These are phyloP conservation scores for Smutsia temminckii DNA, from an alignment of 2,797 vertebrate genomes.

Conservation along the genomic window DNA sequence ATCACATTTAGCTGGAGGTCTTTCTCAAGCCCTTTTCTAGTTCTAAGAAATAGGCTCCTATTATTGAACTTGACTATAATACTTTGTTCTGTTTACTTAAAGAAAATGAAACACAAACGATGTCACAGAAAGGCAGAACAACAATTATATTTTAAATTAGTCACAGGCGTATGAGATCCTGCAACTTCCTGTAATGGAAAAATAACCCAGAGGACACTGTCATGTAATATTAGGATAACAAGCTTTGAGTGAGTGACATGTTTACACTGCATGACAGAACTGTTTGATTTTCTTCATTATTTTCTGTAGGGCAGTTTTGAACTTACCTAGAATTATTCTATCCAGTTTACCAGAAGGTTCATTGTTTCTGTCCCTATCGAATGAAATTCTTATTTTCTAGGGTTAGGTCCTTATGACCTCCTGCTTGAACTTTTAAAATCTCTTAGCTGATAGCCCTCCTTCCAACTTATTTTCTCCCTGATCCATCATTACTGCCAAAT, in stretches of 20 bases:
- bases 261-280: constrained; percentile 69
- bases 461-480: background rate
- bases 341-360: background rate
- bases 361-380: background rate
- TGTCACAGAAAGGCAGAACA: constrained; percentile 35
- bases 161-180: constrained; percentile 48
- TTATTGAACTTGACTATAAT: constrained; percentile 32
- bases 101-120: constrained; percentile 55
- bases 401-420: background rate
- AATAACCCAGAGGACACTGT: constrained; percentile 62
- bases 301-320: constrained; percentile 63
- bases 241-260: constrained; percentile 56
- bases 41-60: background rate
- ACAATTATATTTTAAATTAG: constrained; percentile 71
- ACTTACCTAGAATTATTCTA: constrained; percentile 60
- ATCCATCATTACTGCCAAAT: background rate
- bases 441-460: background rate
- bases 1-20: background rate
- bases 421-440: background rate
- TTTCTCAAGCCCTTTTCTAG: background rate
- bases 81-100: constrained; percentile 57
- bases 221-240: constrained; percentile 59
- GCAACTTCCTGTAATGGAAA: constrained; percentile 70
- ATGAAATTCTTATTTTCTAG: constrained; percentile 35
- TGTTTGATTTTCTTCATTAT: constrained; percentile 75